Evolutionary conservation across 2,888 invertebrate species (phyloP), one percentile per base, ranked within the genome.

Genomic region (Drosophila atroscutellata): DNA sequence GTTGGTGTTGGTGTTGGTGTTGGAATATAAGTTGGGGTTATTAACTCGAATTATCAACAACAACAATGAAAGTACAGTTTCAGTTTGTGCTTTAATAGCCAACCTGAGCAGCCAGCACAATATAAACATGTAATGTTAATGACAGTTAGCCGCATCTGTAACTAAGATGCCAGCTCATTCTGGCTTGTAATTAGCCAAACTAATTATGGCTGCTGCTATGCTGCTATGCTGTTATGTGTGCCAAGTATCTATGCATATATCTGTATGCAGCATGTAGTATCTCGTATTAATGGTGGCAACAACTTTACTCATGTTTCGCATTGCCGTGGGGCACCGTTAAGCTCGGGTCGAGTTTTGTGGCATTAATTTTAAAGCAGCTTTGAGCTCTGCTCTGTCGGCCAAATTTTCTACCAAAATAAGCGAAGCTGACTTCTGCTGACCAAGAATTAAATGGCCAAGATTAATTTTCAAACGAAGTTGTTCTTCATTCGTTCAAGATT

Each of bases 111-210:
- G 26, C 55, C 64, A 75, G 58, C 71, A 9, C 72, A 66, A 72
- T 54, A 67, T 55, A n/a, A 57, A 26, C 54, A 62, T 49, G 63
- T 54, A 60, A 58, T 63, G 28, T 61, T 39, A 37, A 18, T 71
- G 45, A 60, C 34, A 26, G 34, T 49, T 32, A 32, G 42, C 39
- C 54, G 50, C n/a, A 34, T 26, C 51, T 68, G 6, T 34, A 18
- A 3, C 39, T 36, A 55, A 58, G 15, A 36, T 18, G 52, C 24
- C 24, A 18, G 72, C 49, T 57, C 37, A 59, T 59, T 64, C 55
- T 72, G 58, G 77, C 55, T 56, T 42, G 83, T 86, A 86, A 83
- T 86, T 83, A 86, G 69, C 78, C 73, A 83, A 83, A 75, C 81
- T 86, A 86, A 85, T 86, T 83, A 83, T 85, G 75, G 86, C 71